Percentiles rank a stretch among this genome's conserved stretches.
Conservation (phyloP, 2,113 vertebrate species). For the Antechinus flavipes region DNA sequence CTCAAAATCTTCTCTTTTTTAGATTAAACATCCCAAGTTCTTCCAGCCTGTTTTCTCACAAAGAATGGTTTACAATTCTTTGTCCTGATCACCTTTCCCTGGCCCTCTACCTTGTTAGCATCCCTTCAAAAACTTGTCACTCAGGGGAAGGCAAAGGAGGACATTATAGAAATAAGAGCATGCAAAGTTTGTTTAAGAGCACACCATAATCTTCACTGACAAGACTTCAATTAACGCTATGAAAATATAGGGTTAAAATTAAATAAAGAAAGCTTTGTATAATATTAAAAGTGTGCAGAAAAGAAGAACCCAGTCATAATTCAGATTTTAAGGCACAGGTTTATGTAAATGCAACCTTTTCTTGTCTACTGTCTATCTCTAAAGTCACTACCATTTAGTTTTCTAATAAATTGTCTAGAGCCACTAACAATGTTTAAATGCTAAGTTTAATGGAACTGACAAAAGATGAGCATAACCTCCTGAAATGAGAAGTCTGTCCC, state of each 20-base stretch:
- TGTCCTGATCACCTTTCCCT: background rate
- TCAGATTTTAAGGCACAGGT: slow-evolving; percentile 56
- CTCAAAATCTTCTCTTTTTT: background rate
- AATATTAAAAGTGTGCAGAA: background rate
- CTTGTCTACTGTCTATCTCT: slow-evolving; percentile 71
- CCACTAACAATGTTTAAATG: slow-evolving; percentile 59
- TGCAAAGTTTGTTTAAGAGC: background rate
- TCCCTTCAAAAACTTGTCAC: background rate
- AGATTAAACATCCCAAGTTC: background rate
- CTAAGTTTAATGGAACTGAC: slow-evolving; percentile 72
- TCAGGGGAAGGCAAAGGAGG: background rate
- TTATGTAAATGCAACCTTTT: slow-evolving; percentile 84
- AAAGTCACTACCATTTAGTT: slow-evolving; percentile 77
- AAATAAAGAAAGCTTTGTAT: background rate
- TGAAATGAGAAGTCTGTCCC: slow-evolving; percentile 64
- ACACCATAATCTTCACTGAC: background rate
- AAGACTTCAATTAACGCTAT: background rate
- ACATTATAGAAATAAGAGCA: background rate
- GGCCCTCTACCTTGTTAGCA: background rate
- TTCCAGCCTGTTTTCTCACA: background rate
- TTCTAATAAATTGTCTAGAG: slow-evolving; percentile 72
- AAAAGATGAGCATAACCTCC: slow-evolving; percentile 63
- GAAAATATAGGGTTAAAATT: background rate
- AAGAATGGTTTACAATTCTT: background rate
- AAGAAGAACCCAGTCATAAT: slow-evolving; percentile 15